These are phyloP conservation scores for Dorcus hopei DNA, from an alignment of 2,888 invertebrate genomes.

Conservation along the genomic window DNA sequence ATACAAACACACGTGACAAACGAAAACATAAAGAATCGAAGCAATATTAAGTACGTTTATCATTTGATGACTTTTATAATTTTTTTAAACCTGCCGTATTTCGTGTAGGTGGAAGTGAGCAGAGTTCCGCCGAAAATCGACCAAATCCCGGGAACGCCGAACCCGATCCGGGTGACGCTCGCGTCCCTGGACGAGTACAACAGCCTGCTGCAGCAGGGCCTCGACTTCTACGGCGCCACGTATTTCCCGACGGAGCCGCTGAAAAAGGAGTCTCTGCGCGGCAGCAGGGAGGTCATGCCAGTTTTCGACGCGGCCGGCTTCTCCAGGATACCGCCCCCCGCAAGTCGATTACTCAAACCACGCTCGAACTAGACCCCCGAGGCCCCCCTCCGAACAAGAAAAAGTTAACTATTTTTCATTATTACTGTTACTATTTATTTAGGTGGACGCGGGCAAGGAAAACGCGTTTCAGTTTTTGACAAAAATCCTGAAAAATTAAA, in stretches of 20 bases:
- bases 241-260: slow-evolving; percentile 79
- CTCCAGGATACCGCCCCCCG: slow-evolving; percentile 76
- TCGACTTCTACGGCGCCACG: slow-evolving; percentile 85
- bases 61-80: no score
- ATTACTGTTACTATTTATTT: no score
- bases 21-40: no score
- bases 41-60: no score
- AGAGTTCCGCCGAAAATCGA: slow-evolving; percentile 57
- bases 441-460: no score
- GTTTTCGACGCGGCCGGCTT: slow-evolving; percentile 86
- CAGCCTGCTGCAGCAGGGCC: slow-evolving; percentile 74
- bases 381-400: no score
- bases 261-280: slow-evolving; percentile 58
- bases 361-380: slow-evolving; percentile 26
- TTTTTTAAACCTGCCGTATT: no score
- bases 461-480: no score
- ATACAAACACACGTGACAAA: no score
- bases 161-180: slow-evolving; percentile 69
- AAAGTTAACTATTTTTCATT: no score
- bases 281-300: slow-evolving; percentile 59
- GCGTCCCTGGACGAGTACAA: slow-evolving; percentile 76
- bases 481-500: no score
- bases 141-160: slow-evolving; percentile 56
- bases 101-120: slow-evolving; percentile 63
- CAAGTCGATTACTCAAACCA: slow-evolving; percentile 62